phyloP scores from a whole-genome alignment of 2,888 invertebrate species.

The Drosophila subquinaria region DNA sequence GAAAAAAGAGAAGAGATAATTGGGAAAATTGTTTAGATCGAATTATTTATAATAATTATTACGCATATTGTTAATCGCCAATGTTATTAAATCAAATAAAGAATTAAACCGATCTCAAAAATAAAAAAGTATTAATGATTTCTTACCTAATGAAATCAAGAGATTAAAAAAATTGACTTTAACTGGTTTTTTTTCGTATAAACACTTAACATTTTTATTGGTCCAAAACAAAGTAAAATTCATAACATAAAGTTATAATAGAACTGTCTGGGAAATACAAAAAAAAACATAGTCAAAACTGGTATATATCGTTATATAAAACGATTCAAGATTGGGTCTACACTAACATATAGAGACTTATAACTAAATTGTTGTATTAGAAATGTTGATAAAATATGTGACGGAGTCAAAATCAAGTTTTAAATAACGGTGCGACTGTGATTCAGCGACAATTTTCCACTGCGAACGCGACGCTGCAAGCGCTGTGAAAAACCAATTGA shows the following conservation, averaged over 20 bases:
- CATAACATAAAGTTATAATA: neutral
- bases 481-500: constrained; percentile 71
- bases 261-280: neutral
- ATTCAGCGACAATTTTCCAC: constrained; percentile 83
- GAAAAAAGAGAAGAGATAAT: constrained; percentile 9
- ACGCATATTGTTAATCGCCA: constrained; percentile 71
- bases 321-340: constrained; percentile 12
- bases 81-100: constrained; percentile 64
- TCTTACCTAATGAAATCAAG: neutral
- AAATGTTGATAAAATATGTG: neutral
- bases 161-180: neutral
- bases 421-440: constrained; percentile 84
- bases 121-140: neutral
- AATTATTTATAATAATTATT: constrained; percentile 42
- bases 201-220: constrained; percentile 26
- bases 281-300: constrained; percentile 15
- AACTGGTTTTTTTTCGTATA: neutral
- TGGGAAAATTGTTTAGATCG: constrained; percentile 41
- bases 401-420: neutral
- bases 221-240: constrained; percentile 23
- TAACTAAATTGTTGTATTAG: neutral
- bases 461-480: constrained; percentile 83
- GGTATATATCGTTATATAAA: neutral
- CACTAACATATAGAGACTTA: constrained; percentile 3
- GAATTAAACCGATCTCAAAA: constrained; percentile 41